Evolutionary conservation across 2,797 vertebrate species (phyloP).

Genomic region (Xiphophorus birchmanni): DNA sequence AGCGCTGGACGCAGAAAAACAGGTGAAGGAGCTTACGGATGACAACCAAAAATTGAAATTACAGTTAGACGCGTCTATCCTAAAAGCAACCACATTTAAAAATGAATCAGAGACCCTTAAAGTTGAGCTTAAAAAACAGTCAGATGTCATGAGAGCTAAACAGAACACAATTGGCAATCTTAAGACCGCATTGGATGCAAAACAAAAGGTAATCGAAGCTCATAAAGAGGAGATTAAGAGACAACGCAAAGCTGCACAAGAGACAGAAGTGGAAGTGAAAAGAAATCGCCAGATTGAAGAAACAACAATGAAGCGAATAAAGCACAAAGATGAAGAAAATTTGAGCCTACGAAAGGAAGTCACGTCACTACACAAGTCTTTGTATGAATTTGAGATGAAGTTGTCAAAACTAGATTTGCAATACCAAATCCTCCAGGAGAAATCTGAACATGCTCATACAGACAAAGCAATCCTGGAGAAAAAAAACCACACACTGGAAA

Average conservation of each 20-base stretch:
- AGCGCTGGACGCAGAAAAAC: background rate
- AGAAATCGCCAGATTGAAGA: background rate
- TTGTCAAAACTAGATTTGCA: background rate
- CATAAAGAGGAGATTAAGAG: background rate
- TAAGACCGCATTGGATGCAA: background rate
- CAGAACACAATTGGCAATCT: background rate
- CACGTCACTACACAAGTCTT: background rate
- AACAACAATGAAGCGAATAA: background rate
- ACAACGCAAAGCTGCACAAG: background rate
- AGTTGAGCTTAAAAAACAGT: background rate
- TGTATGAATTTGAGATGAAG: background rate
- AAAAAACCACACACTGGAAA: background rate
- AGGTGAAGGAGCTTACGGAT: background rate
- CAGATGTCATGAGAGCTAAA: background rate
- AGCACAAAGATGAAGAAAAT: background rate
- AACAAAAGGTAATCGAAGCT: background rate
- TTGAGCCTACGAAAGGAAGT: background rate
- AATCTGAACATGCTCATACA: background rate
- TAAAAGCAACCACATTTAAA: background rate
- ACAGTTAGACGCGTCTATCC: background rate
- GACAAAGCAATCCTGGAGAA: background rate
- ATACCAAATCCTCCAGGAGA: background rate
- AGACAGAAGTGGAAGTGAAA: background rate
- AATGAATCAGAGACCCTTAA: background rate
- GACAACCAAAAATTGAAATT: background rate